These are phyloP conservation scores for Podilymbus podiceps DNA, from an alignment of 2,113 vertebrate genomes.

Conservation along the genomic window DNA sequence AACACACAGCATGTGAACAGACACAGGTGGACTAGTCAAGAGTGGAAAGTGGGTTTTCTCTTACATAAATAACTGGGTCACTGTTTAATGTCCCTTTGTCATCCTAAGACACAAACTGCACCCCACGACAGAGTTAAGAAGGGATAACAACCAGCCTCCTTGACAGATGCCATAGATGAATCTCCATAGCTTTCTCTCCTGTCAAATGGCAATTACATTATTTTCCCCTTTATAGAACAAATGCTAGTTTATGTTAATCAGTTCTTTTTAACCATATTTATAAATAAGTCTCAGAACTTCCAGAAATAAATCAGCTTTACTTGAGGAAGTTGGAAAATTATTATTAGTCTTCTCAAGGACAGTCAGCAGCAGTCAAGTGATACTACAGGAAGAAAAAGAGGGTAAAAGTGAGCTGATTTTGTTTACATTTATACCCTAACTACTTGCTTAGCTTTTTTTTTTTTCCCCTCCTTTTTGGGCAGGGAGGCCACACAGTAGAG, in stretches of 20 bases:
- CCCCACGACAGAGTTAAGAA: neutral
- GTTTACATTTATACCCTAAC: neutral
- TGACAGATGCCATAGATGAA: neutral
- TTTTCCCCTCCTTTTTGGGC: too few relatives aligned
- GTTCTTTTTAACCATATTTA: neutral
- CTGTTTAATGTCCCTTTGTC: neutral
- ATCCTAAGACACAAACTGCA: neutral
- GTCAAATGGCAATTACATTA: neutral
- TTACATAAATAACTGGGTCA: constrained; percentile 7
- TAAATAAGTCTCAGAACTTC: neutral
- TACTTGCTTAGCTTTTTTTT: neutral
- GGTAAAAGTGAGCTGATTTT: neutral
- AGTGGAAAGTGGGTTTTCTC: neutral
- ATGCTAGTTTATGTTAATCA: neutral
- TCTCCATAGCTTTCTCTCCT: neutral
- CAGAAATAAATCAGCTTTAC: neutral
- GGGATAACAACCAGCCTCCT: neutral
- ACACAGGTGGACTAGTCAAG: neutral
- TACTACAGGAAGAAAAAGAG: neutral
- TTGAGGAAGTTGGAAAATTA: neutral
- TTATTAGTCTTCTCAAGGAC: neutral
- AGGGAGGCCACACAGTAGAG: neutral
- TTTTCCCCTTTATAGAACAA: neutral
- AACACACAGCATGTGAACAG: neutral
- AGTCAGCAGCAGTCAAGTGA: neutral